Percentiles rank a stretch among this genome's conserved stretches.
phyloP scores from a whole-genome alignment of 2,888 invertebrate species.

The Epirrita christyi region DNA sequence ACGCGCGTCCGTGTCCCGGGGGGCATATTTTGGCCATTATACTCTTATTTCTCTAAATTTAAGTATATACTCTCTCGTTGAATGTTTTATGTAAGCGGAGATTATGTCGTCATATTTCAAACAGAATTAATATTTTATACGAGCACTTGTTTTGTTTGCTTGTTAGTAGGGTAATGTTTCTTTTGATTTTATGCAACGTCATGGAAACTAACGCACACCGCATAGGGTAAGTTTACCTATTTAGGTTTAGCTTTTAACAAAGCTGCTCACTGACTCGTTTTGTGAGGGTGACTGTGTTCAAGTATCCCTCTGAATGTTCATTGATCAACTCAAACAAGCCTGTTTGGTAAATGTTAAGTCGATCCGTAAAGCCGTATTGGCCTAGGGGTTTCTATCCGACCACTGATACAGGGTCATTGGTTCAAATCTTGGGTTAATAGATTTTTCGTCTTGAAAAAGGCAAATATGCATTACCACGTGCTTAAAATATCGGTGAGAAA shows the following conservation, averaged over 20 bases:
- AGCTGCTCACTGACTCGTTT: slow-evolving; percentile 24
- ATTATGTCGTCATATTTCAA: slow-evolving; percentile 29
- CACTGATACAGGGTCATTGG: too few species aligned
- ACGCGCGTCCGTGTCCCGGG: slow-evolving; percentile 38
- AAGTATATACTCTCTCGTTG: slow-evolving; percentile 32
- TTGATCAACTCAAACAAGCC: slow-evolving; percentile 10
- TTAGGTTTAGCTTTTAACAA: slow-evolving; percentile 23
- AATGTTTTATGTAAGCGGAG: slow-evolving; percentile 42
- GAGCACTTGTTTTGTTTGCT: slow-evolving; percentile 8
- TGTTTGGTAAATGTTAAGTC: not conserved
- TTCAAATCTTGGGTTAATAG: too few species aligned
- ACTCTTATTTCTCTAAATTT: slow-evolving; percentile 37
- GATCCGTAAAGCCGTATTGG: too few species aligned
- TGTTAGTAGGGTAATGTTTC: slow-evolving; percentile 6
- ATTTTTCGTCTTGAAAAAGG: too few species aligned
- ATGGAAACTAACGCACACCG: slow-evolving; percentile 23
- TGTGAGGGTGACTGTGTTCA: slow-evolving; percentile 16
- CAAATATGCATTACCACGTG: too few species aligned
- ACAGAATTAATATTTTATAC: slow-evolving; percentile 20
- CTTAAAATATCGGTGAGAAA: not conserved
- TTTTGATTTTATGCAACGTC: slow-evolving; percentile 27
- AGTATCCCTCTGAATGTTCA: slow-evolving; percentile 16
- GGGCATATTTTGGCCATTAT: slow-evolving; percentile 43
- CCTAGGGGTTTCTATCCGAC: too few species aligned
- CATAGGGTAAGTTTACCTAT: slow-evolving; percentile 7